A percentile compares a stretch with the other conserved stretches of the same genome.
Evolutionary conservation across 30 jellyfish, hydroid and myxozoan genomes (phyloP).

Genomic region (Rhopilema esculentum): DNA sequence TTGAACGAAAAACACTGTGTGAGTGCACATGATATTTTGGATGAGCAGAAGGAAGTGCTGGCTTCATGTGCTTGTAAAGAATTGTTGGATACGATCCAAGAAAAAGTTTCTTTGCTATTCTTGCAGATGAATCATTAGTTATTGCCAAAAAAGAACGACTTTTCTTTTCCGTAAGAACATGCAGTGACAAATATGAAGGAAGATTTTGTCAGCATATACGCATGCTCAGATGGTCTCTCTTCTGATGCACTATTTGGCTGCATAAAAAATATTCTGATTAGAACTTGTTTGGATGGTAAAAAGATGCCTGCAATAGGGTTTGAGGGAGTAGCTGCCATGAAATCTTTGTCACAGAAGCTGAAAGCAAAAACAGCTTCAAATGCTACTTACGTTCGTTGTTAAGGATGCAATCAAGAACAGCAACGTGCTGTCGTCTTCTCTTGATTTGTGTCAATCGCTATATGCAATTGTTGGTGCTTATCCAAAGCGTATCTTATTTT

Average conservation of each 20-base stretch:
- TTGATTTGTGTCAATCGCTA: slow-evolving; percentile 51
- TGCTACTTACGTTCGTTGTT: no score
- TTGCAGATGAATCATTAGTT: slow-evolving; percentile 11
- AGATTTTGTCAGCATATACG: no score
- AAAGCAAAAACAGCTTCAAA: no score
- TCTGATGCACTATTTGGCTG: no score
- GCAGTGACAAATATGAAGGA: slow-evolving; percentile 24
- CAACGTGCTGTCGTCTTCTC: no score
- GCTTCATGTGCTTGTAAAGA: slow-evolving; percentile 1
- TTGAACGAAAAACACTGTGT: slow-evolving; percentile 18
- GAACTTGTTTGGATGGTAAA: no score
- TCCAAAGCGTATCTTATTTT: slow-evolving; percentile 58
- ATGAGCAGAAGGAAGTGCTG: neutral
- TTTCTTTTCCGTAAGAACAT: slow-evolving; percentile 12
- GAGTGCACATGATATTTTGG: neutral
- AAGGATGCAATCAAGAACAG: no score
- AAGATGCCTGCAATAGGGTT: no score
- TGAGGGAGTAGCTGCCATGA: no score
- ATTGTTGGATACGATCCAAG: neutral
- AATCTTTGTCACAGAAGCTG: no score
- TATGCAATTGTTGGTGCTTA: slow-evolving; percentile 53
- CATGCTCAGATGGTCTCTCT: no score
- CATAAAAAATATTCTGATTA: no score
- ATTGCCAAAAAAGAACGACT: slow-evolving; percentile 6
- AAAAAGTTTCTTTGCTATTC: slow-evolving; percentile 11